These are phyloP conservation scores for Saimiri boliviensis DNA, from an alignment of 2,113 vertebrate species.

Conservation along the genomic window DNA sequence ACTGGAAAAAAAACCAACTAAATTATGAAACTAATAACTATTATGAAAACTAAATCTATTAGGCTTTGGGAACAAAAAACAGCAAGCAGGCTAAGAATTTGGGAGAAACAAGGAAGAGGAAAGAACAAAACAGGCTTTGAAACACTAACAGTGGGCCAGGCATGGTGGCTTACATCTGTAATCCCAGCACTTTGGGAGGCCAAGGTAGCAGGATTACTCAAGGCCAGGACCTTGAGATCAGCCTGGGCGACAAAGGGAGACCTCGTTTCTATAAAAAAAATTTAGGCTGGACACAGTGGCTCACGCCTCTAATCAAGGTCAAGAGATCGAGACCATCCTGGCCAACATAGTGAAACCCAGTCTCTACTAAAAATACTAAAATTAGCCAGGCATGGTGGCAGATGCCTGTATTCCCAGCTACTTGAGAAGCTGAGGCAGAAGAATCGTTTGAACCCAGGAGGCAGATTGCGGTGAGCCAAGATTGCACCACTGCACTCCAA, in stretches of 20 bases:
- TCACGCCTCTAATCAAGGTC: too few species aligned
- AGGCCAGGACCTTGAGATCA: background rate
- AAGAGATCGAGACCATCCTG: too few species aligned
- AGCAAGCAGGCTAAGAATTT: background rate
- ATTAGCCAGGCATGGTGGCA: too few species aligned
- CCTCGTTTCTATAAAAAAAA: background rate
- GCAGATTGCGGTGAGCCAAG: too few species aligned
- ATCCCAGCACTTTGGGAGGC: background rate
- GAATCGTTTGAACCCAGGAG: too few species aligned
- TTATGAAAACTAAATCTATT: background rate
- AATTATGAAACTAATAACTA: too few species aligned
- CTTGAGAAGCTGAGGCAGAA: too few species aligned
- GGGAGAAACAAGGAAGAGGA: background rate
- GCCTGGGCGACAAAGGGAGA: background rate
- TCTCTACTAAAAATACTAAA: too few species aligned
- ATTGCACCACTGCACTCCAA: too few species aligned
- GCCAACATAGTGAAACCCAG: too few species aligned
- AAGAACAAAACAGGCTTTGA: background rate
- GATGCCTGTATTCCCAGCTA: too few species aligned
- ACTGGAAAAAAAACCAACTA: conserved; percentile 18
- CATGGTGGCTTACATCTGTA: background rate
- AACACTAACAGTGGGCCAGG: background rate
- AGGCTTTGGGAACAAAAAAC: background rate
- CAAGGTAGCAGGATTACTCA: background rate
- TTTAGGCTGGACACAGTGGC: too few species aligned